These are phyloP conservation scores for Pachliopta kotzebuea DNA, from an alignment of 2,888 invertebrate genomes.

Conservation along the genomic window DNA sequence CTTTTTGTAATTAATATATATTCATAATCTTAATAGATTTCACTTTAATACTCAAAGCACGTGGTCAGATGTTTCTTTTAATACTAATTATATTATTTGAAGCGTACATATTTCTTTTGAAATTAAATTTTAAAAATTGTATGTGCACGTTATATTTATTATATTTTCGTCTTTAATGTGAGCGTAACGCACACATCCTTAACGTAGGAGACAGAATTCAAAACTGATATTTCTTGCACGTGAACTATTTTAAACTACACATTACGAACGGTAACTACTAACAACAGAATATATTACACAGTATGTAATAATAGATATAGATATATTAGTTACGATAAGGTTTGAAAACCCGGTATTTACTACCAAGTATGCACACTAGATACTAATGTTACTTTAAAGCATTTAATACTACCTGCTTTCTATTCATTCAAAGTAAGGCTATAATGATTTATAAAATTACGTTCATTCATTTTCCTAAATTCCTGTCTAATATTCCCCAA, in stretches of 20 bases:
- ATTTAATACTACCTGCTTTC: too few species aligned
- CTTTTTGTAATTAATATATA: constrained; percentile 12
- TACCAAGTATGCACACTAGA: too few species aligned
- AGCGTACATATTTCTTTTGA: background rate
- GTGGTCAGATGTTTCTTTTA: background rate
- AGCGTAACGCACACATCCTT: background rate
- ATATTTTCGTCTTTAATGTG: background rate
- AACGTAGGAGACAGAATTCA: background rate
- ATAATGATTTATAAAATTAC: too few species aligned
- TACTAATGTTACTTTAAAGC: too few species aligned
- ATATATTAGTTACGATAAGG: too few species aligned
- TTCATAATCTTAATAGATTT: background rate
- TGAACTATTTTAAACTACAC: constrained; percentile 3
- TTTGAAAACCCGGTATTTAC: too few species aligned
- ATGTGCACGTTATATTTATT: background rate
- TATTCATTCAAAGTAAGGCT: too few species aligned
- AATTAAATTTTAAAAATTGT: background rate
- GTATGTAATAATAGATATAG: too few species aligned
- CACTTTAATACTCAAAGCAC: background rate
- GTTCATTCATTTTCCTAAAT: too few species aligned
- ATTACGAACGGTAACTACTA: background rate
- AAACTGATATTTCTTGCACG: background rate
- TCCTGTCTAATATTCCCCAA: too few species aligned
- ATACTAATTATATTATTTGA: background rate
- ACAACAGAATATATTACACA: background rate